phyloP scores from a whole-genome alignment of 2,888 invertebrate species.

The Amphipoea oculea region DNA sequence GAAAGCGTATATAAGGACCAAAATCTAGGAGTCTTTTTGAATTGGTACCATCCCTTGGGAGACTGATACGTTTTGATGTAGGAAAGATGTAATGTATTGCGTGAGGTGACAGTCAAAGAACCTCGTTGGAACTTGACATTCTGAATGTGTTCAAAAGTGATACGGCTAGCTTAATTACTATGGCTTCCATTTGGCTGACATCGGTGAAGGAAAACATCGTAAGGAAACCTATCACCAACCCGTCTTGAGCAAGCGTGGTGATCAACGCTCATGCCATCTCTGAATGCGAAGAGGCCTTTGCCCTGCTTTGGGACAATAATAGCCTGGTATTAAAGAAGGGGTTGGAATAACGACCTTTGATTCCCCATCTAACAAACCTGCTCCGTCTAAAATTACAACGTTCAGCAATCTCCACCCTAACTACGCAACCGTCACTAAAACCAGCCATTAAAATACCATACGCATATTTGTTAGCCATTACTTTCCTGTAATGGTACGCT shows the following conservation, averaged over 20 bases:
- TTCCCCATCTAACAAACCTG: not conserved
- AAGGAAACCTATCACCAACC: not conserved
- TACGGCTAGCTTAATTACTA: not conserved
- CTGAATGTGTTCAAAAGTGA: not conserved
- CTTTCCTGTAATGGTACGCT: constrained; percentile 57
- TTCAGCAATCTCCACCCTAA: constrained; percentile 4
- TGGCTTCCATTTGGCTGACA: not conserved
- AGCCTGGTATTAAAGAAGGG: not conserved
- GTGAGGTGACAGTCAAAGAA: not conserved
- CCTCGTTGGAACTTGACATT: not conserved
- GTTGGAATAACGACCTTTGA: constrained; percentile 5
- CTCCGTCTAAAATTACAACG: constrained; percentile 6
- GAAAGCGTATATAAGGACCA: not conserved
- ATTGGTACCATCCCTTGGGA: not conserved
- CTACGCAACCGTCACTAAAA: constrained; percentile 35
- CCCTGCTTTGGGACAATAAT: not conserved
- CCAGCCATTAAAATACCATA: constrained; percentile 55
- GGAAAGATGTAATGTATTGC: not conserved
- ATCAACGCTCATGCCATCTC: not conserved
- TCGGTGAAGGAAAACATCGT: not conserved
- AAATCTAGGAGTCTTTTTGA: not conserved
- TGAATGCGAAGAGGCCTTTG: not conserved
- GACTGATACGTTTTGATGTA: not conserved
- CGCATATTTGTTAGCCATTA: constrained; percentile 63
- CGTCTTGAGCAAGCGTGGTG: not conserved